A percentile compares a stretch with the other conserved stretches of the same genome.
Evolutionary conservation across 1,140 invertebrate species (phyloP).

Genomic region (Tenebrio molitor): DNA sequence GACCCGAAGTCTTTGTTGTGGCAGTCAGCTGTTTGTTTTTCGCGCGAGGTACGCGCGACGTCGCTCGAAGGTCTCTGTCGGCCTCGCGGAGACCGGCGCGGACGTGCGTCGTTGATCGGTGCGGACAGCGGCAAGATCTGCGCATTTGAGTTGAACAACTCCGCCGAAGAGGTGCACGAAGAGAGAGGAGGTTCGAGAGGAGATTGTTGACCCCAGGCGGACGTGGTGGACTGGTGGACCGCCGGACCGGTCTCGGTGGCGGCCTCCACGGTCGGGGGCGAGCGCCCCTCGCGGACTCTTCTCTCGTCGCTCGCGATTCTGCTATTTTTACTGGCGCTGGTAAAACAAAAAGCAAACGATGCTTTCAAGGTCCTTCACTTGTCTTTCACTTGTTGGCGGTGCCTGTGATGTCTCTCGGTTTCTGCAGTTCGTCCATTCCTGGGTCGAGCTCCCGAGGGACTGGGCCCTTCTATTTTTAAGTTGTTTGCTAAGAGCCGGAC

Average conservation of each 20-base stretch:
- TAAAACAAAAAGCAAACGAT: too few species aligned
- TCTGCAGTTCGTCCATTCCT: not conserved
- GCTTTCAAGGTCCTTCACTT: too few species aligned
- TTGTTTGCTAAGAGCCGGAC: not conserved
- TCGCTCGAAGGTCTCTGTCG: not conserved
- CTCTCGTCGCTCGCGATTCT: too few species aligned
- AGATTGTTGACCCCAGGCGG: constrained; percentile 47
- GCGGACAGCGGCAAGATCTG: constrained; percentile 2
- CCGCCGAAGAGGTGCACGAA: constrained; percentile 17
- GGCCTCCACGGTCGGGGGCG: too few species aligned
- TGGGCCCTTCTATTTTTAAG: not conserved
- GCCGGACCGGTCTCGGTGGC: not conserved
- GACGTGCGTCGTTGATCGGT: constrained; percentile 18
- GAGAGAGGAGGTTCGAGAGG: constrained; percentile 28
- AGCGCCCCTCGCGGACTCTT: too few species aligned
- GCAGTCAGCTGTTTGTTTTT: constrained; percentile 55
- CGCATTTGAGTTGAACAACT: constrained; percentile 38
- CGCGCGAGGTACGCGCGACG: constrained; percentile 3
- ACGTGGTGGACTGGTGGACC: too few species aligned
- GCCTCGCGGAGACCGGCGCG: not conserved
- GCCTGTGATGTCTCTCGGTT: not conserved
- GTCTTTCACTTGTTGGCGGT: too few species aligned
- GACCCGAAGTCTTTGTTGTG: constrained; percentile 54
- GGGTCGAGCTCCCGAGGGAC: not conserved
- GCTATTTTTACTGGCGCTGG: too few species aligned